These are phyloP conservation scores for Colletes latitarsis DNA, from an alignment of 1,140 invertebrate species.

Conservation along the genomic window DNA sequence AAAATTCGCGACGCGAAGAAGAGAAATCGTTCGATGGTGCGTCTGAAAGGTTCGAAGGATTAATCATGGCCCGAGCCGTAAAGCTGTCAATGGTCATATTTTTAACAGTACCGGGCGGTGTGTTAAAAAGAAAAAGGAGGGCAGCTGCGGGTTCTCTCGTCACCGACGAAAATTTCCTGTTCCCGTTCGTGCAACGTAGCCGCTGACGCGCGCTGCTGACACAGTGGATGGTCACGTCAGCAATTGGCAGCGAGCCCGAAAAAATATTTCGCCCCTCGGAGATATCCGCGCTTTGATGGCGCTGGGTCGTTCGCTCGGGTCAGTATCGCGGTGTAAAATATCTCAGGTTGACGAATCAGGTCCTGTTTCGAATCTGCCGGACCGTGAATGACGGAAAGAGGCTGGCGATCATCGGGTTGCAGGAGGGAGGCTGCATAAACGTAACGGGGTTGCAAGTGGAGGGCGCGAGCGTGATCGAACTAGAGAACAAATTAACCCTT, in stretches of 20 bases:
- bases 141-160: slow-evolving; percentile 1
- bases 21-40: background rate
- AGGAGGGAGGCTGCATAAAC: too few species aligned
- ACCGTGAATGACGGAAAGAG: too few species aligned
- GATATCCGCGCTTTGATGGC: slow-evolving; percentile 40
- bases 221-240: slow-evolving; percentile 52
- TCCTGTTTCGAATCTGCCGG: too few species aligned
- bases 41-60: background rate
- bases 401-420: too few species aligned
- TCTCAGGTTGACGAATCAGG: background rate
- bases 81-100: slow-evolving; percentile 25
- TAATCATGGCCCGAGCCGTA: slow-evolving; percentile 1
- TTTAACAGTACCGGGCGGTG: slow-evolving; percentile 5
- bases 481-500: too few species aligned
- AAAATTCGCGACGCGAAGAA: background rate
- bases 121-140: background rate
- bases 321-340: slow-evolving; percentile 40
- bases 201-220: slow-evolving; percentile 51
- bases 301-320: slow-evolving; percentile 17
- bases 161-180: slow-evolving; percentile 23
- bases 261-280: slow-evolving; percentile 55
- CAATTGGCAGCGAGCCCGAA: slow-evolving; percentile 57
- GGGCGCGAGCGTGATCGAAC: too few species aligned
- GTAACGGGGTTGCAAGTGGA: too few species aligned
- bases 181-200: slow-evolving; percentile 41